phyloP scores from a whole-genome alignment of 2,113 vertebrate genomes.

The Hucho hucho region DNA sequence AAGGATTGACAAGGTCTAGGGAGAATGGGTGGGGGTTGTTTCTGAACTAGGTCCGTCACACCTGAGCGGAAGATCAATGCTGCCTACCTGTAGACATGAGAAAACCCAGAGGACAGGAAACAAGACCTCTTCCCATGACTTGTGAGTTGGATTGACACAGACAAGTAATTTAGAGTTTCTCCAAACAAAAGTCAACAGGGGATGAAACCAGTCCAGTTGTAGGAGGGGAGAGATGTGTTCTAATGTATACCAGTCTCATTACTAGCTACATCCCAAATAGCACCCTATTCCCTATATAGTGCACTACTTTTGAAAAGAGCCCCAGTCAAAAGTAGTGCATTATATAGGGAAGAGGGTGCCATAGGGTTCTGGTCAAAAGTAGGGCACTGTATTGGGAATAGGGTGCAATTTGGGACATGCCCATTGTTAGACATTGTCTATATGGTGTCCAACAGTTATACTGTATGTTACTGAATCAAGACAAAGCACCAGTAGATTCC shows the following conservation, averaged over 20 bases:
- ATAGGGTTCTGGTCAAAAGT: no score
- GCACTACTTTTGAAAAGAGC: neutral
- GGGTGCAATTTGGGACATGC: no score
- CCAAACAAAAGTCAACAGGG: no score
- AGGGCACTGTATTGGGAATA: no score
- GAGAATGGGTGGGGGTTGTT: neutral
- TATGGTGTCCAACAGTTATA: no score
- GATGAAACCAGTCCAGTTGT: no score
- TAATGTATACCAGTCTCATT: slow-evolving; percentile 40
- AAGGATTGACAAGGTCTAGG: no score
- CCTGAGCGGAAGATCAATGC: no score
- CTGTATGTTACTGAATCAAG: no score
- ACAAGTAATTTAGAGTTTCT: neutral
- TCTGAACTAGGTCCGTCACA: neutral
- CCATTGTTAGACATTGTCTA: no score
- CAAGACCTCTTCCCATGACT: slow-evolving; percentile 1
- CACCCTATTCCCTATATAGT: slow-evolving; percentile 27
- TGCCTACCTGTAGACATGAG: slow-evolving; percentile 6
- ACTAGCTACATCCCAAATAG: slow-evolving; percentile 35
- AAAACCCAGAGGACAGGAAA: slow-evolving; percentile 22
- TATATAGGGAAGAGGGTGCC: slow-evolving; percentile 15
- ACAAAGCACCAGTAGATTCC: slow-evolving; percentile 48
- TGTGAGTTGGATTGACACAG: slow-evolving; percentile 14
- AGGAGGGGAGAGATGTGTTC: slow-evolving; percentile 9
- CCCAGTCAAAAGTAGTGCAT: neutral